Conservation (phyloP, 2,113 vertebrate species). For the Crotalus helleri region DNA sequence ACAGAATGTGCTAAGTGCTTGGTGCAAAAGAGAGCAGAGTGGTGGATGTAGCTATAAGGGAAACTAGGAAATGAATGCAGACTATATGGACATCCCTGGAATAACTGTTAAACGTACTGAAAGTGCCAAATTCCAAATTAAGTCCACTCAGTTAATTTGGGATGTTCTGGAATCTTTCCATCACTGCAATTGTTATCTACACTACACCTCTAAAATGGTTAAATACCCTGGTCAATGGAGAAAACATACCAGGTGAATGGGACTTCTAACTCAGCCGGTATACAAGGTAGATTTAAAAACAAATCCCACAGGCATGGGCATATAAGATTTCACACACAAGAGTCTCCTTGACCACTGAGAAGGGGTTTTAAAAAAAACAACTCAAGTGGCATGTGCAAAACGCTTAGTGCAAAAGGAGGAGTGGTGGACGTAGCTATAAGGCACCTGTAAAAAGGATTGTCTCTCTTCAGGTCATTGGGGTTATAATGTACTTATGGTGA, state of each 20-base stretch:
- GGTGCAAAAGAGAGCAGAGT: not conserved
- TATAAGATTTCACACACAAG: not conserved
- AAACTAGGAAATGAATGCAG: not conserved
- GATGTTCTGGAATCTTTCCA: no score
- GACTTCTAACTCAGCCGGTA: not conserved
- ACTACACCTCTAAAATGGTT: not conserved
- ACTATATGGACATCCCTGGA: not conserved
- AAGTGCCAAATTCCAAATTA: not conserved
- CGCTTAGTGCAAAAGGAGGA: conserved; percentile 6
- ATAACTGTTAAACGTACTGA: not conserved
- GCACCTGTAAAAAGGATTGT: conserved; percentile 54
- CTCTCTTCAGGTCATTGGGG: not conserved
- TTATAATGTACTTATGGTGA: not conserved
- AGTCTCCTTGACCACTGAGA: no score
- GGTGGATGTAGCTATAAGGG: no score
- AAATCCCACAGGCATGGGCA: not conserved
- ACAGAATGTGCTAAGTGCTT: not conserved
- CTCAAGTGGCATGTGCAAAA: not conserved
- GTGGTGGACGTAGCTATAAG: not conserved
- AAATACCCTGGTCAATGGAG: not conserved
- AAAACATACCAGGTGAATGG: not conserved
- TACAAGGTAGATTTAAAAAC: not conserved
- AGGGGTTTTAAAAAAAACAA: not conserved
- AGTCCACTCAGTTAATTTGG: not conserved
- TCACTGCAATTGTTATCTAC: not conserved